Conservation (phyloP, 64 coral and sea anemone genomes). For the Orbicella faveolata region DNA sequence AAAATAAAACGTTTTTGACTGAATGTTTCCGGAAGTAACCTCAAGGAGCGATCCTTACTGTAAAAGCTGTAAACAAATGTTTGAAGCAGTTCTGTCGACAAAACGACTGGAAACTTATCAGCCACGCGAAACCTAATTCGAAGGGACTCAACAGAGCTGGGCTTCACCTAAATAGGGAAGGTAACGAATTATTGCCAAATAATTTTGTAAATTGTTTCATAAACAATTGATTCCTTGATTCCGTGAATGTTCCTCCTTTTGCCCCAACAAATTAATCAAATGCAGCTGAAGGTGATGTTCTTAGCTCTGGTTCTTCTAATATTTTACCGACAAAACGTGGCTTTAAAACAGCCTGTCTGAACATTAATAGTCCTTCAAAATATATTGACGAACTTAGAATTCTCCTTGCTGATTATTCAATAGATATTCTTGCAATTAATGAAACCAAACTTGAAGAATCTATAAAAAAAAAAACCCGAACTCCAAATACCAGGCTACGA, state of each 20-base stretch:
- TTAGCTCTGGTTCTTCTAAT: not conserved
- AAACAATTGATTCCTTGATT: constrained; percentile 29
- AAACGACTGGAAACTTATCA: constrained; percentile 42
- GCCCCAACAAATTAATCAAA: not conserved
- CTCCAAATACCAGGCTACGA: constrained; percentile 8
- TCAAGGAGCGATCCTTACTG: too few species aligned
- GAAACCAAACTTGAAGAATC: constrained; percentile 40
- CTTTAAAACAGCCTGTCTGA: constrained; percentile 39
- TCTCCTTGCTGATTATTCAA: constrained; percentile 27
- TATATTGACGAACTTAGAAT: constrained; percentile 52
- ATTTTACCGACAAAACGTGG: constrained; percentile 38
- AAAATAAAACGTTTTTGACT: too few species aligned
- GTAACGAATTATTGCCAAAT: constrained; percentile 32
- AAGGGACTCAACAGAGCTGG: constrained; percentile 52
- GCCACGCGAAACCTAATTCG: constrained; percentile 34
- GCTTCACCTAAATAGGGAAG: constrained; percentile 54
- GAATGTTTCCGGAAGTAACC: too few species aligned
- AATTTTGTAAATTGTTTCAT: constrained; percentile 47
- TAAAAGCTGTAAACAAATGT: too few species aligned
- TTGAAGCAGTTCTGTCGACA: not conserved
- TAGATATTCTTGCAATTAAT: constrained; percentile 65
- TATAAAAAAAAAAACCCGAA: not conserved
- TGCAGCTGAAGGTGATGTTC: not conserved
- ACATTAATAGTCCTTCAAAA: constrained; percentile 35
- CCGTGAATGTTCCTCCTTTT: constrained; percentile 22